Base-by-base conservation (phyloP, 2,888 invertebrate genomes). In the Adela reaumurella region DNA sequence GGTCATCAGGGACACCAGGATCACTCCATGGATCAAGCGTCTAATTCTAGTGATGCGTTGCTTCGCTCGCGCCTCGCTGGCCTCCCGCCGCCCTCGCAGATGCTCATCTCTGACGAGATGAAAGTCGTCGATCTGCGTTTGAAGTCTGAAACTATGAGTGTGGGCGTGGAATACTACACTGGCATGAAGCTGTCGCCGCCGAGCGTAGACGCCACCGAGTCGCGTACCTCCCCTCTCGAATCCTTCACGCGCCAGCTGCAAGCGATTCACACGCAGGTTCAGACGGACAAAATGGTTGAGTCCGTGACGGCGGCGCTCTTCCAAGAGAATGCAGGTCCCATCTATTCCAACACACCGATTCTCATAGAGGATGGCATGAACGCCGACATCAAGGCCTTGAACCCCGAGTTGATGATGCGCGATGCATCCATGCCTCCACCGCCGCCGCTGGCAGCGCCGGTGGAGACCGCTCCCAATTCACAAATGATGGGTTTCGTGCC, bases 111-210 rank as follows among this genome's bases (percentile, higher is more conserved):
- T 16, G 74, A 74, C 45, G 74, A 80, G n/a, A 66, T 81, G 45
- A 74, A 71, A 54, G 86, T 83, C n/a, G 86, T 88, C 50, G 88
- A 88, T 68, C 76, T 88, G 44, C 71, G 87, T 18, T 86, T 87
- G 74, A 89, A 90, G 61, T 78, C 85, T 43, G 83, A 85, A 62
- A 69, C 74, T 50, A 77, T 81, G 56, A n/a, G n/a, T n/a, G n/a
- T n/a, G n/a, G n/a, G n/a, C n/a, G n/a, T n/a, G n/a, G n/a, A n/a
- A n/a, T n/a, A n/a, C 51, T 45, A 43, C 44, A 19, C 17, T 18
- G 28, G 17, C 24, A 17, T 17, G 16, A 46, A 19, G 43, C 20
- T 35, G 43, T 51, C 56, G 54, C 81, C 66, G 62, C 64, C 64
- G 57, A 70, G 62, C 51, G 68, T 59, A 59, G 61, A 60, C 58